Evolutionary conservation across 92 coral and sea anemone species (phyloP).

Genomic region (Siderastrea siderea): DNA sequence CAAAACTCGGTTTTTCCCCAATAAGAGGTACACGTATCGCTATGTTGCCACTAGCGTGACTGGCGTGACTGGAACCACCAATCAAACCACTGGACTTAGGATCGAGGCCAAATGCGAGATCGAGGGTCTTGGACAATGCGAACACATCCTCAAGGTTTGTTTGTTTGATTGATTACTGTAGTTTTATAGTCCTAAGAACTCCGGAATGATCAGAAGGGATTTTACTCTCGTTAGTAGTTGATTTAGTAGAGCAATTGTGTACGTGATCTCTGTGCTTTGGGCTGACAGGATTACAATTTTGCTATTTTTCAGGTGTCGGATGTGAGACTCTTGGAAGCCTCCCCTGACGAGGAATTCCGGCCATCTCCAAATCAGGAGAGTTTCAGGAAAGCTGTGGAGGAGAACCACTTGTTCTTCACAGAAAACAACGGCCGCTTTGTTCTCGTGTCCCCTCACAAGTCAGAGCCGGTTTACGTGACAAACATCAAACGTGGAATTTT

Average conservation of each 20-base stretch:
- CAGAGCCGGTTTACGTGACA: slow-evolving; percentile 65
- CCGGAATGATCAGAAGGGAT: background rate
- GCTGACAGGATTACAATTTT: background rate
- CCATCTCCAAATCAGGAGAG: slow-evolving; percentile 54
- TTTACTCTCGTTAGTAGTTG: too few species aligned
- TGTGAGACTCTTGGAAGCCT: slow-evolving; percentile 61
- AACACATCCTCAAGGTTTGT: slow-evolving; percentile 60
- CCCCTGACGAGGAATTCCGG: slow-evolving; percentile 29
- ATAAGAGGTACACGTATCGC: slow-evolving; percentile 59
- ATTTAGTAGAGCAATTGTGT: background rate
- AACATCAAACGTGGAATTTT: slow-evolving; percentile 78
- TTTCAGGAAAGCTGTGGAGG: slow-evolving; percentile 60
- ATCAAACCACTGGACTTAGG: slow-evolving; percentile 68
- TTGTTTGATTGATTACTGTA: background rate
- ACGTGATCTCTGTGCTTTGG: background rate
- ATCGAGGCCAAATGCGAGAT: slow-evolving; percentile 67
- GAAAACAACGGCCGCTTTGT: slow-evolving; percentile 50
- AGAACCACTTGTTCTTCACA: slow-evolving; percentile 39
- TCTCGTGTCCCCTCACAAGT: slow-evolving; percentile 6
- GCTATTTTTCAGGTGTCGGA: slow-evolving; percentile 50
- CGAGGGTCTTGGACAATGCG: slow-evolving; percentile 33
- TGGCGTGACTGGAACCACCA: slow-evolving; percentile 69
- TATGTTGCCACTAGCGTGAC: slow-evolving; percentile 76
- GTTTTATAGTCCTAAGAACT: background rate
- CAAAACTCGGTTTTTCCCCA: slow-evolving; percentile 56